These are phyloP conservation scores for Sinopyrophorus schimmeli DNA, from an alignment of 2,888 invertebrate species.

Conservation along the genomic window DNA sequence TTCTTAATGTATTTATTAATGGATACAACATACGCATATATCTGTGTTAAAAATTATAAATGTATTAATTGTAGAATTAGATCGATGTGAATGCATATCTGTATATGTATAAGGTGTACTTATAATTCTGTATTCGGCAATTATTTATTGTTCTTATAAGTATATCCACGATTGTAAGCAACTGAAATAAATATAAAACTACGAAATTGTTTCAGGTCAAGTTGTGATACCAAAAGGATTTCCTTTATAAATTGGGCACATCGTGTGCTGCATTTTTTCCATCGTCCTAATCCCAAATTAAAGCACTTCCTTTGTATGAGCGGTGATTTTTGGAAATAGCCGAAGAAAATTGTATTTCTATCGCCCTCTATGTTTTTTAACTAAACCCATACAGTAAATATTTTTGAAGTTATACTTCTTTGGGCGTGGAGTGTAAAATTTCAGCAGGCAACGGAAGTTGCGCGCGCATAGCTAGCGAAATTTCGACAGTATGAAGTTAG, in stretches of 20 bases:
- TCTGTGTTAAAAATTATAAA: conserved; percentile 10
- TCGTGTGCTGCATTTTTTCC: background rate
- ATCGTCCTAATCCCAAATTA: conserved; percentile 56
- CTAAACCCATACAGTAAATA: conserved; percentile 44
- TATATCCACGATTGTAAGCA: background rate
- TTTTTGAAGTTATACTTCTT: no score
- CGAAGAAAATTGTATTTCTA: conserved; percentile 66
- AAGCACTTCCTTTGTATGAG: conserved; percentile 62
- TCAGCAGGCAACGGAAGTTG: no score
- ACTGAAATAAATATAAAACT: no score
- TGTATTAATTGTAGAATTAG: conserved; percentile 24
- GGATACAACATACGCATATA: no score
- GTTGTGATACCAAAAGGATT: conserved; percentile 9
- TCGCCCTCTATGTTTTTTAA: conserved; percentile 64
- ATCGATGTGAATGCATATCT: conserved; percentile 24
- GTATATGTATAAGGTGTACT: conserved; percentile 13
- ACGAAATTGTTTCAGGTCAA: no score
- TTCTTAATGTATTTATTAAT: background rate
- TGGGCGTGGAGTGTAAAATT: no score
- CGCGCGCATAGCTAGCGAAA: no score
- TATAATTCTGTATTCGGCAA: conserved; percentile 3
- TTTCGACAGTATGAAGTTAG: no score
- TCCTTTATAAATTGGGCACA: conserved; percentile 9
- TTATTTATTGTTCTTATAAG: background rate
- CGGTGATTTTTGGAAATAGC: conserved; percentile 40